Evolutionary conservation across 2,888 invertebrate genomes (phyloP), one percentile per base, ranked within the genome.

Genomic region (Keiferia lycopersicella): DNA sequence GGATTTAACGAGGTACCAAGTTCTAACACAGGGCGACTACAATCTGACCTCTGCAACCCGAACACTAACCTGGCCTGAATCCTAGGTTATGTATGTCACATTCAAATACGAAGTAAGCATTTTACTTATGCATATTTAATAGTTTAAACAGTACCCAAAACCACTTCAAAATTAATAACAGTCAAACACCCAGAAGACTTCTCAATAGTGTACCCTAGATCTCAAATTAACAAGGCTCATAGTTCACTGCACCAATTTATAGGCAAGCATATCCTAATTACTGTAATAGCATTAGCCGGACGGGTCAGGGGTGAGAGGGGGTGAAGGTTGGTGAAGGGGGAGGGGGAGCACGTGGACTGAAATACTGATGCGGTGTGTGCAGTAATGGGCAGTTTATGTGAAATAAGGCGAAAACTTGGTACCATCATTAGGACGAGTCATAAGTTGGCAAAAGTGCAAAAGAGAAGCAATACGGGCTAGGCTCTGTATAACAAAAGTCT

Each of bases 221-320:
- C 1, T 45, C 45, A 45, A 53, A 53, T 51, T 12, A 53, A 26
- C 26, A 53, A 53, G 26, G 51, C 10, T 7, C 51, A 53, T 53
- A 76, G 77, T 78, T 83, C 83, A 83, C 84, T 86, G 81, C 85
- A 89, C 88, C 86, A 87, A 89, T 91, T 90, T 41, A 90, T 89
- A 87, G 84, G 82, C 81, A 83, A 88, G 88, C 88, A 89, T 88
- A 88, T 89, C 88, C 88, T 90, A 88, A 90, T 91, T 90, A 90
- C 87, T 78, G 83, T 89, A 90, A 91, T 89, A 87, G 88, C 81
- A 86, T 89, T 87, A 87, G 84, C 79, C 73, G 77, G 77, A 83
- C 86, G 84, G 61, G 51, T 53, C 51, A 56, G 56, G 39, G 39
- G 58, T 16, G 16, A 11, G 20, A 3, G 20, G 39, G 39, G 22